phyloP scores from a whole-genome alignment of 2,797 vertebrate genomes.

The Hapalemur alaotrensis region DNA sequence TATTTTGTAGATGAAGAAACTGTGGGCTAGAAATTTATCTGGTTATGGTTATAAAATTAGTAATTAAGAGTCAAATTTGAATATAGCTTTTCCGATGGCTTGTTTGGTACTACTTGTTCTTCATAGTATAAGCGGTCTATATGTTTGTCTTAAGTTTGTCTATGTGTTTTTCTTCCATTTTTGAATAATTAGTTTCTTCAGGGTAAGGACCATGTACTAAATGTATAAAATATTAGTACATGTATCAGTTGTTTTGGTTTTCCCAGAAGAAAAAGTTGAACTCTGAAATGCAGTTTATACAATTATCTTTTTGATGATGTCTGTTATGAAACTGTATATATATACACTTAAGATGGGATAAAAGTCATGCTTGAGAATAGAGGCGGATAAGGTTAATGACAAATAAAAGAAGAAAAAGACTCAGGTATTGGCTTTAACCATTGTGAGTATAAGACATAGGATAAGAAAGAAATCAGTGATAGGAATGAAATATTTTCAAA shows the following conservation, averaged over 20 bases:
- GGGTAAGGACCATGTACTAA: not conserved
- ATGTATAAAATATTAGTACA: not conserved
- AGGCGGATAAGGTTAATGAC: not conserved
- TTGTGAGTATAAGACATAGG: not conserved
- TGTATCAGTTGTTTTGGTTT: not conserved
- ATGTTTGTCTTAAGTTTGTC: not conserved
- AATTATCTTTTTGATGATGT: slow-evolving; percentile 6
- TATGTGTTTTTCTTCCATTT: slow-evolving; percentile 8
- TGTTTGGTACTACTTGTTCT: not conserved
- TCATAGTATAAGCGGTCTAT: not conserved
- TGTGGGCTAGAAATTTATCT: not conserved
- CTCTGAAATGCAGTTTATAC: not conserved
- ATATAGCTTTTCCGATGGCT: not conserved
- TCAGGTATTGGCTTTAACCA: not conserved
- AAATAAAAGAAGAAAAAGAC: not conserved
- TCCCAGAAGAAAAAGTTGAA: not conserved
- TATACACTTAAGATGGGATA: not conserved
- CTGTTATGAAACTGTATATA: not conserved
- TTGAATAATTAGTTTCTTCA: not conserved
- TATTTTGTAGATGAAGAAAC: not conserved
- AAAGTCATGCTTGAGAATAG: not conserved
- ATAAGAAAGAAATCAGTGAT: not conserved
- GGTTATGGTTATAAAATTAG: not conserved
- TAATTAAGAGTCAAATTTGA: not conserved
- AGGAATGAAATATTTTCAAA: slow-evolving; percentile 3